Evolutionary conservation across 2,797 vertebrate genomes (phyloP).

Genomic region (Lepus townsendii): DNA sequence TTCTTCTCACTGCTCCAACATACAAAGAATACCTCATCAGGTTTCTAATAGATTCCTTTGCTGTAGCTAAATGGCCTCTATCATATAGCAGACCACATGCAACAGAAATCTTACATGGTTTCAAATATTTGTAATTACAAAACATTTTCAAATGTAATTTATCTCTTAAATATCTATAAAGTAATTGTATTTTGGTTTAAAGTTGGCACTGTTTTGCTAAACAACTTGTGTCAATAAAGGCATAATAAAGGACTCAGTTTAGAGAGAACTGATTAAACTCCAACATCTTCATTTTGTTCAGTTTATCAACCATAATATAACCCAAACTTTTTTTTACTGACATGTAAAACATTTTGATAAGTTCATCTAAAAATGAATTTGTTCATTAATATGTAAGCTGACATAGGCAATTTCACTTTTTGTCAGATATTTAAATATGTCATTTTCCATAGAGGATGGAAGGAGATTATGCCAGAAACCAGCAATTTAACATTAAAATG

Average conservation of each 20-base stretch:
- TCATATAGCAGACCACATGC: neutral
- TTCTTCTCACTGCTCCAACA: neutral
- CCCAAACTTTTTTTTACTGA: conserved; percentile 40
- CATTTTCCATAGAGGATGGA: conserved; percentile 67
- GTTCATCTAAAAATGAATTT: conserved; percentile 65
- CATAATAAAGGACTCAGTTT: neutral
- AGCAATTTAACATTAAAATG: conserved; percentile 67
- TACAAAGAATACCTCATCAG: neutral
- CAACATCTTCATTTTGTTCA: conserved; percentile 67
- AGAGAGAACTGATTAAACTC: conserved; percentile 25
- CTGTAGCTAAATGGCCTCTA: neutral
- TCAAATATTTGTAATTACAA: conserved; percentile 51
- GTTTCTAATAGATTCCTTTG: neutral
- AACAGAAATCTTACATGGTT: conserved; percentile 17
- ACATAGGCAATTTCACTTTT: conserved; percentile 64
- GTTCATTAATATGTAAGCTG: conserved; percentile 66
- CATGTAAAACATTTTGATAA: conserved; percentile 70
- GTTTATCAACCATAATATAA: conserved; percentile 64
- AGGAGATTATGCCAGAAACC: conserved; percentile 56
- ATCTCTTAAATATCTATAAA: conserved; percentile 41
- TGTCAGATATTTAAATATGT: conserved; percentile 80
- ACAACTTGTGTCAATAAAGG: conserved; percentile 24
- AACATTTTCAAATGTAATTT: conserved; percentile 57
- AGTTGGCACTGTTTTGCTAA: conserved; percentile 24
- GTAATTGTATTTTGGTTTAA: conserved; percentile 39